phyloP scores from a whole-genome alignment of 2,888 invertebrate species.

The Physocephala rufipes region DNA sequence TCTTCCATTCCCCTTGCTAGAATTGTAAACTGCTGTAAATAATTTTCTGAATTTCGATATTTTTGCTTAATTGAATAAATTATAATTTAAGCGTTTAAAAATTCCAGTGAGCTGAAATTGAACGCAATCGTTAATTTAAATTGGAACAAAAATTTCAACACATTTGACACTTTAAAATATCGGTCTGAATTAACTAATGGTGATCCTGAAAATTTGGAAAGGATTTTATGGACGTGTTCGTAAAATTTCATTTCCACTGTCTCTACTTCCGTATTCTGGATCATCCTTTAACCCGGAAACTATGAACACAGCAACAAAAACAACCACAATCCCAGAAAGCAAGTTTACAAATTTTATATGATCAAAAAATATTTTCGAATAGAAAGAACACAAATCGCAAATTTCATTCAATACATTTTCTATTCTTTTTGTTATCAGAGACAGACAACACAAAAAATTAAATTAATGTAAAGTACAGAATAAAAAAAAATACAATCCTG shows the following conservation, averaged over 20 bases:
- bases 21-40: too few species aligned
- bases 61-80: not conserved
- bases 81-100: not conserved
- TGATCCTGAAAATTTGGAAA: slow-evolving; percentile 15
- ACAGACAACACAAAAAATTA: not conserved
- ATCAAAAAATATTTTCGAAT: not conserved
- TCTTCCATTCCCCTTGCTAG: too few species aligned
- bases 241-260: too few species aligned
- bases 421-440: not conserved
- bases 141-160: slow-evolving; percentile 27
- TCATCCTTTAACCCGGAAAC: not conserved
- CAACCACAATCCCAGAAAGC: not conserved
- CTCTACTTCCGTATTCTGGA: too few species aligned
- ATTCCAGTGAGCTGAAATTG: too few species aligned
- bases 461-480: slow-evolving; percentile 29
- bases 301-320: not conserved
- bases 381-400: not conserved
- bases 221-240: too few species aligned
- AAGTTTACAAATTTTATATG: not conserved
- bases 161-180: slow-evolving; percentile 31
- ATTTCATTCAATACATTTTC: not conserved
- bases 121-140: not conserved
- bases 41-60: not conserved
- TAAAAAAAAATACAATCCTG: slow-evolving; percentile 2
- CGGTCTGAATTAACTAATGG: too few species aligned